Conservation (phyloP, 1,140 invertebrate genomes). For the Hetaerina americana region DNA sequence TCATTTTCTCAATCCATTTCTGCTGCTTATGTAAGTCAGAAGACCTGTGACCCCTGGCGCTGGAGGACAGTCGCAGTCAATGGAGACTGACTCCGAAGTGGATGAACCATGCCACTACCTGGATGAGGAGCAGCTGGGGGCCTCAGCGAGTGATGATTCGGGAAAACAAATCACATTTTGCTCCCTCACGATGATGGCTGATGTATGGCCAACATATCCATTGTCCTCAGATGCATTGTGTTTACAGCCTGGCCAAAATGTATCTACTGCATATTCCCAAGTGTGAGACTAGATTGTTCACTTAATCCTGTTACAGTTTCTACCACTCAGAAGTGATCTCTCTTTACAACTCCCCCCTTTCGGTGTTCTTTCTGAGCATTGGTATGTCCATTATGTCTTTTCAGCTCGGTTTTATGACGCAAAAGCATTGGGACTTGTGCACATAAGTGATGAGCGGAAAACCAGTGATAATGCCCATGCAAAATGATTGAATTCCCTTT, state of each 20-base stretch:
- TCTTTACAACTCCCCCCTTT: not conserved
- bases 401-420: no score
- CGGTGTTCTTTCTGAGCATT: no score
- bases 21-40: not conserved
- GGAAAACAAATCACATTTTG: not conserved
- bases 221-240: not conserved
- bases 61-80: not conserved
- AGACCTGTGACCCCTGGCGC: not conserved
- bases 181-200: not conserved
- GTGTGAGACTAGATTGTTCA: not conserved
- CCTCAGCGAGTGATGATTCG: not conserved
- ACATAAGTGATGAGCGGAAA: no score
- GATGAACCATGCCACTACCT: not conserved
- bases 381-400: no score
- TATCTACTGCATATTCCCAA: not conserved
- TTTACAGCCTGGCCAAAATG: not conserved
- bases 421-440: no score
- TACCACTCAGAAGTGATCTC: not conserved
- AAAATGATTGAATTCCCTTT: no score
- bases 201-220: not conserved
- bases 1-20: not conserved
- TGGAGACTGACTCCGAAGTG: not conserved
- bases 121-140: not conserved
- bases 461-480: no score
- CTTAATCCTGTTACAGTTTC: no score